phyloP scores from a whole-genome alignment of 92 coral and sea anemone genomes.

The Umimayanthus chanpuru region DNA sequence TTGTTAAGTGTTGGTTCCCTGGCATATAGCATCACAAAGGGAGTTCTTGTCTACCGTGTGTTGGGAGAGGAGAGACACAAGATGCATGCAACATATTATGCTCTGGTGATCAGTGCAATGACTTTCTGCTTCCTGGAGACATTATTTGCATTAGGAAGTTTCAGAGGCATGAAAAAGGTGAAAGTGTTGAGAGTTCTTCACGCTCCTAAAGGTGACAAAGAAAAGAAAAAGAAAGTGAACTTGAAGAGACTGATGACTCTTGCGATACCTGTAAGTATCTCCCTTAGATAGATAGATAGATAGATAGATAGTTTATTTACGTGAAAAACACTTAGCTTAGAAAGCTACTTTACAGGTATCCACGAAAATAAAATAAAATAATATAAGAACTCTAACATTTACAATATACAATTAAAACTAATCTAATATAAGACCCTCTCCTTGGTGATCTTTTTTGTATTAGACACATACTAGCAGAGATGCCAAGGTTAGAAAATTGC shows the following conservation, averaged over 20 bases:
- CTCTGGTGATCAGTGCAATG: constrained; percentile 70
- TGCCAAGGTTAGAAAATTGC: too few species aligned
- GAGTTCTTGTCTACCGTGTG: constrained; percentile 71
- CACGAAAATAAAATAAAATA: too few species aligned
- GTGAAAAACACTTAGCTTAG: too few species aligned
- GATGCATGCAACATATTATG: constrained; percentile 74
- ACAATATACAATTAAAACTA: too few species aligned
- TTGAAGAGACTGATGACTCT: constrained; percentile 72
- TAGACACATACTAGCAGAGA: too few species aligned
- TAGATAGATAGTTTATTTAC: too few species aligned
- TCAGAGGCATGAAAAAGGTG: constrained; percentile 73
- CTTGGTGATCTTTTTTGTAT: background rate
- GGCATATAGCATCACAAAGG: constrained; percentile 85
- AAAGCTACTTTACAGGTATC: too few species aligned
- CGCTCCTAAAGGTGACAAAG: constrained; percentile 59
- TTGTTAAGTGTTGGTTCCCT: constrained; percentile 71
- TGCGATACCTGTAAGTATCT: constrained; percentile 86
- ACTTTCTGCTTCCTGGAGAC: constrained; percentile 74
- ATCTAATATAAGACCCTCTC: too few species aligned
- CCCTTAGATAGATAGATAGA: too few species aligned
- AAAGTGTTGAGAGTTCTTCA: constrained; percentile 66
- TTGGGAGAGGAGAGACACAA: constrained; percentile 62
- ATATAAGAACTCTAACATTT: too few species aligned
- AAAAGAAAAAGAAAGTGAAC: constrained; percentile 61
- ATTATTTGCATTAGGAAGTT: constrained; percentile 65